Evolutionary conservation across 1,140 invertebrate genomes (phyloP), one percentile per base, ranked within the genome.

Genomic region (Calosoma granatense): DNA sequence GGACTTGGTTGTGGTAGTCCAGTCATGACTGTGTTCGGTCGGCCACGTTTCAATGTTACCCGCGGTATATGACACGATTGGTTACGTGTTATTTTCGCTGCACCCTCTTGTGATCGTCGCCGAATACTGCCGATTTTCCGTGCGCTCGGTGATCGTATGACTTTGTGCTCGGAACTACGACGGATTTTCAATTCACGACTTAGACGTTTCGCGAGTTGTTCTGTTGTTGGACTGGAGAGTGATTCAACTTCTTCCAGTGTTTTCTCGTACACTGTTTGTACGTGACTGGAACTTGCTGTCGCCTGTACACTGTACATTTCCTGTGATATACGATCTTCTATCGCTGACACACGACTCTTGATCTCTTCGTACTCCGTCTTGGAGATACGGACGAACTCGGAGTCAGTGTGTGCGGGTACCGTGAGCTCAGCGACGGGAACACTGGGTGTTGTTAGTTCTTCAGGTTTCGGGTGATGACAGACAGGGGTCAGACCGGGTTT

Each of bases 91-190:
- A 67, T 55, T 20, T 58, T 63, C 51, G 43, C 51, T 21, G 65
- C 64, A 6, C 61, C 73, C 57, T 85, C 82, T 63, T 76, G 76
- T 0, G 85, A 88, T 52, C 85, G 70, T 36, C 86, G 75, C 65
- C 85, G 72, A 51, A 89, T 79, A 20, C 74, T 82, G 20, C 86
- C 86, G 58, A 90, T 90, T 76, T 87, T 88, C 26, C 87, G 75
- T 20, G 86, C 86, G 67, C 86, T 88, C 1, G 87, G 87, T 1
- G 87, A 89, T 63, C 87, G 73, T 61, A 88, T 87, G 15, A 88
- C 79, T 68, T 84, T 83, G 22, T 81, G 76, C 65, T 87, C 83
- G 36, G 75, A 70, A 36, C 80, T 84, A 52, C 75, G 73, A 52
- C 86, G 74, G 55, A 89, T 88, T 66, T 85, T 86, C 43, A 89